Base-by-base conservation (phyloP, 30 jellyfish, hydroid and myxozoan genomes). In the Turritopsis rubra region DNA sequence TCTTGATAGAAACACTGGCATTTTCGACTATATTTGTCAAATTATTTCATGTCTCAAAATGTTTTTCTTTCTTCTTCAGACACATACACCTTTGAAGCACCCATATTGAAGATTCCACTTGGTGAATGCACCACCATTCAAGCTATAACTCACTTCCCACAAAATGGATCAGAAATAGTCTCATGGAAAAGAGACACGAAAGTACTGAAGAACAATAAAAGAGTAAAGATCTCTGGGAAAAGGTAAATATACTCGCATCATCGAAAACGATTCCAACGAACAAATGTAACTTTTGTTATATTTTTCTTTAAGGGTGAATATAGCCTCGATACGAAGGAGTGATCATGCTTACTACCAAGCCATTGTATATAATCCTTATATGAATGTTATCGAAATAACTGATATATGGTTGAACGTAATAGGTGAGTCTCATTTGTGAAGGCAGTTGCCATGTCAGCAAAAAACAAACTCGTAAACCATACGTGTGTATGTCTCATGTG, bases 271-370 rank as follows among this genome's bases (percentile, higher is more conserved):
- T 41, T 41, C 13, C n/a, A n/a, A 41, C 60, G 60, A 3, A 3
- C 5, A 41, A 41, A n/a, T n/a, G n/a, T n/a, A n/a, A n/a, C n/a
- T n/a, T n/a, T n/a, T n/a, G n/a, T n/a, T n/a, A n/a, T n/a, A 0
- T 19, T 25, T 21, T 79, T 19, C 20, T 52, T 60, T 28, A 65
- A 91, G 97, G 82, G 54, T 91, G 26, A 73, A 80, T 29, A 79
- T 91, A 27, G 27, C 83, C 83, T 83, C 93, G 31, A 74, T 84
- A 20, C 75, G 66, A 65, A 22, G 65, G 25, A 21, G 81, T 7
- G 97, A 91, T 54, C 84, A 83, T 20, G 97, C 96, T 1, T 87
- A 88, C 54, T 91, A 91, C 82, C 88, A 87, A 84, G 96, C 79
- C 16, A 74, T 19, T 28, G 85, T 91, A 3, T 25, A 66, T 13